Evolutionary conservation across 2,888 invertebrate genomes (phyloP).

Genomic region (Rhagonycha lutea): DNA sequence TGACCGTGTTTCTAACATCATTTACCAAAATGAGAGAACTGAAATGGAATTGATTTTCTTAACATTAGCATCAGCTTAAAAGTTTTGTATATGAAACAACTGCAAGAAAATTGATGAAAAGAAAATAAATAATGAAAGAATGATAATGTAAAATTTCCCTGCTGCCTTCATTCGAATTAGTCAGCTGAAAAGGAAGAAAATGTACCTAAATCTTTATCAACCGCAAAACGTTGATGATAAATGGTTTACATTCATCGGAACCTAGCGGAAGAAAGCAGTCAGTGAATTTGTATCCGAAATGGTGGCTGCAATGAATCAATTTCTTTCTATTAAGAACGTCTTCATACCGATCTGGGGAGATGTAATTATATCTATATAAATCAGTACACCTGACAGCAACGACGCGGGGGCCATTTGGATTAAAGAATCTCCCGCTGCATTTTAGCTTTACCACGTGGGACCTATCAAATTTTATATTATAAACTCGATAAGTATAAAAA

Average conservation of each 20-base stretch:
- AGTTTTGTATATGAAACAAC: conserved; percentile 13
- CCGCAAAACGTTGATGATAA: conserved; percentile 53
- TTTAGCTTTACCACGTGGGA: conserved; percentile 21
- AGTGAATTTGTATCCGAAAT: conserved; percentile 44
- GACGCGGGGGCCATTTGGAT: conserved; percentile 39
- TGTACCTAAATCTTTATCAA: conserved; percentile 56
- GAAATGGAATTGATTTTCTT: conserved; percentile 11
- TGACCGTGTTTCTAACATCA: conserved; percentile 16
- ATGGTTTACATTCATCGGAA: conserved; percentile 51
- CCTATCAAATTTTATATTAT: conserved; percentile 2
- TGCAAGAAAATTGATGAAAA: conserved; percentile 29
- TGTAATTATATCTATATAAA: conserved; percentile 55
- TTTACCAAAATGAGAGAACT: background rate
- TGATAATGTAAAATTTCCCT: conserved; percentile 53
- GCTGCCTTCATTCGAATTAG: conserved; percentile 47
- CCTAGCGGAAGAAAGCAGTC: conserved; percentile 47
- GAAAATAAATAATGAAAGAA: conserved; percentile 54
- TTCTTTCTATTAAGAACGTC: conserved; percentile 47
- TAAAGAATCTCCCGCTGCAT: conserved; percentile 32
- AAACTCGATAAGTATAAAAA: background rate
- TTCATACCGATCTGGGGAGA: conserved; percentile 44
- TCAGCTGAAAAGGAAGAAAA: conserved; percentile 50
- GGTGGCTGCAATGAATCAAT: conserved; percentile 47
- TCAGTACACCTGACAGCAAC: conserved; percentile 47
- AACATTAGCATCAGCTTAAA: conserved; percentile 7